Conservation (phyloP, 2,888 invertebrate genomes). For the Caenorhabditis afra region DNA sequence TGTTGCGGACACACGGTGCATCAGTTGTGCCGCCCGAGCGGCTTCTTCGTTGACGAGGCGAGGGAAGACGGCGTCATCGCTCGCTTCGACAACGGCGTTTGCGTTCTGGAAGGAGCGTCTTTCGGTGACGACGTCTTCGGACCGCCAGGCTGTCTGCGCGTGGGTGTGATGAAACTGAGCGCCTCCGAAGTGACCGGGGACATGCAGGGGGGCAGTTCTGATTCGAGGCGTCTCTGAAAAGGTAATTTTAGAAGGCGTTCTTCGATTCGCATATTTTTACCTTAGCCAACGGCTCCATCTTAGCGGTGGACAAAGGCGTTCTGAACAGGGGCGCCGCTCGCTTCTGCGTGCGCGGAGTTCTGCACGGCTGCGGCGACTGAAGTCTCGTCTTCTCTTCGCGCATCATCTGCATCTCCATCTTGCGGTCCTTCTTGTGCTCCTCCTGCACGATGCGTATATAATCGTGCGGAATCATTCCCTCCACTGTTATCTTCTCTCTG, state of each 20-base stretch:
- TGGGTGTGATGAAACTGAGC: conserved; percentile 54
- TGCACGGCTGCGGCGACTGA: conserved; percentile 32
- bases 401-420: conserved; percentile 45
- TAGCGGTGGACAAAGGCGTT: conserved; percentile 45
- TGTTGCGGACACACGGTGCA: background rate
- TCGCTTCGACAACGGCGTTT: conserved; percentile 36
- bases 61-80: conserved; percentile 45
- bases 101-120: background rate
- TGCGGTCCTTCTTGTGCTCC: conserved; percentile 44
- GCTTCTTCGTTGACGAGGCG: conserved; percentile 28
- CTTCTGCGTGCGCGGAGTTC: conserved; percentile 41
- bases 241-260: background rate
- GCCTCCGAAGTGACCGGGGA: conserved; percentile 47
- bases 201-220: conserved; percentile 39
- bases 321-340: conserved; percentile 33
- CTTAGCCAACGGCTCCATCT: conserved; percentile 50
- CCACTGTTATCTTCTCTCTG: conserved; percentile 29
- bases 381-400: conserved; percentile 46
- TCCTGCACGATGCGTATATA: conserved; percentile 36
- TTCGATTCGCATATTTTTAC: conserved; percentile 2
- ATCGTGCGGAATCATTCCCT: conserved; percentile 39
- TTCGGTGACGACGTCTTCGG: conserved; percentile 57
- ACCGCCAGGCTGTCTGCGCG: conserved; percentile 25
- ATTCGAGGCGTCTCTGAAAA: conserved; percentile 44
- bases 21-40: conserved; percentile 22